phyloP scores from a whole-genome alignment of 2,888 invertebrate species.

The Pachycephus smyrnensis region DNA sequence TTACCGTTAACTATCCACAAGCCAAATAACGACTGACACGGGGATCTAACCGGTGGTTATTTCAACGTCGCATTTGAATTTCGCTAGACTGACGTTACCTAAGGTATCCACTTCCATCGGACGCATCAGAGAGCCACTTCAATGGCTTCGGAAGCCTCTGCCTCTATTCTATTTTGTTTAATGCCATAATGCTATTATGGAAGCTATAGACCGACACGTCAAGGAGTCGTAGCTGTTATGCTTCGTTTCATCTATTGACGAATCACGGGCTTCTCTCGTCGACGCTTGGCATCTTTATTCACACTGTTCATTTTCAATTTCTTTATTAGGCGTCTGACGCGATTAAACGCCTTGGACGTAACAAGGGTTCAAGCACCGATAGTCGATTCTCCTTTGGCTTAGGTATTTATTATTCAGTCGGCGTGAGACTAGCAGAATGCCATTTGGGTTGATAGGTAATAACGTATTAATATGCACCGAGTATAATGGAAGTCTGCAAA shows the following conservation, averaged over 20 bases:
- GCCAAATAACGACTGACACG: conserved; percentile 8
- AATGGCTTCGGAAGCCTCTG: conserved; percentile 58
- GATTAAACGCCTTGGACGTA: background rate
- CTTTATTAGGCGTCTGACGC: background rate
- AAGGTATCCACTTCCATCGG: conserved; percentile 6
- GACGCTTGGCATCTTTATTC: background rate
- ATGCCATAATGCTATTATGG: conserved; percentile 57
- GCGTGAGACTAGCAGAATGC: background rate
- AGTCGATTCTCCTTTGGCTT: background rate
- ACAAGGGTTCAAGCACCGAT: background rate
- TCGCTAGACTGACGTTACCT: conserved; percentile 8
- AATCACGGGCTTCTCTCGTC: background rate
- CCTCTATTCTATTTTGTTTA: conserved; percentile 60
- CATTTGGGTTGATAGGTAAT: background rate
- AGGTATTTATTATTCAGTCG: background rate
- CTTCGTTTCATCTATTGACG: background rate
- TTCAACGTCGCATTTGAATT: conserved; percentile 11
- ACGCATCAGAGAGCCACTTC: background rate
- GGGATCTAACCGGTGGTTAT: background rate
- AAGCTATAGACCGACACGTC: background rate
- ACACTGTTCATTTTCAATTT: background rate
- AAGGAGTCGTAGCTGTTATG: background rate
- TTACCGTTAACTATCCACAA: background rate
- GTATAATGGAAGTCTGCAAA: background rate
- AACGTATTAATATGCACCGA: background rate